These are phyloP conservation scores for Pseudocheirus occidentalis DNA, from an alignment of 2,797 vertebrate species.

Conservation along the genomic window DNA sequence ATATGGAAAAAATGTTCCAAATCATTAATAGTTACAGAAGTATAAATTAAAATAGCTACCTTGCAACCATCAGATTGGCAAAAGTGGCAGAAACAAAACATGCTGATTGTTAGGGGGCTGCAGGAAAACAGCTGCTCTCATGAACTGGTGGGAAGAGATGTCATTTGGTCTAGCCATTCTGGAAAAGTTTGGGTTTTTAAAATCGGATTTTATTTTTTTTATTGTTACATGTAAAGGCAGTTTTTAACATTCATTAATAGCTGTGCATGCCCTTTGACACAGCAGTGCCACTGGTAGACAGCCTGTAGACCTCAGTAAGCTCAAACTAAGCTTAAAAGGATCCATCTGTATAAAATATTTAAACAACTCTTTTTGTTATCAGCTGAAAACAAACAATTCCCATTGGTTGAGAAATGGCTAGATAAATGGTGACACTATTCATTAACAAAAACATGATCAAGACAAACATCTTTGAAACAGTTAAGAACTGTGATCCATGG, in stretches of 20 bases:
- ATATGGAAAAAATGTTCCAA: not conserved
- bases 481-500: not conserved
- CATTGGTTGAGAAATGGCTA: not conserved
- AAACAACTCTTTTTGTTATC: not conserved
- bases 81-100: not conserved
- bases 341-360: no score
- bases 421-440: not conserved
- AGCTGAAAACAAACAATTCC: not conserved
- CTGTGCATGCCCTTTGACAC: no score
- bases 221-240: not conserved
- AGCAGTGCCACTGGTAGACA: no score
- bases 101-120: not conserved
- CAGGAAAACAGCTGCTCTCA: not conserved
- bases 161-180: not conserved
- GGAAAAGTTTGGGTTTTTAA: not conserved
- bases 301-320: no score
- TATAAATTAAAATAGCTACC: not conserved
- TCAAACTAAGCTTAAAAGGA: no score
- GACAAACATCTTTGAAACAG: not conserved
- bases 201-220: not conserved
- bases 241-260: not conserved
- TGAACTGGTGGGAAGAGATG: not conserved
- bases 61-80: not conserved
- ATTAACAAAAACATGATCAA: not conserved
- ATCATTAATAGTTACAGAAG: not conserved